phyloP scores from a whole-genome alignment of 2,888 invertebrate genomes.

The Rotaria macrura region DNA sequence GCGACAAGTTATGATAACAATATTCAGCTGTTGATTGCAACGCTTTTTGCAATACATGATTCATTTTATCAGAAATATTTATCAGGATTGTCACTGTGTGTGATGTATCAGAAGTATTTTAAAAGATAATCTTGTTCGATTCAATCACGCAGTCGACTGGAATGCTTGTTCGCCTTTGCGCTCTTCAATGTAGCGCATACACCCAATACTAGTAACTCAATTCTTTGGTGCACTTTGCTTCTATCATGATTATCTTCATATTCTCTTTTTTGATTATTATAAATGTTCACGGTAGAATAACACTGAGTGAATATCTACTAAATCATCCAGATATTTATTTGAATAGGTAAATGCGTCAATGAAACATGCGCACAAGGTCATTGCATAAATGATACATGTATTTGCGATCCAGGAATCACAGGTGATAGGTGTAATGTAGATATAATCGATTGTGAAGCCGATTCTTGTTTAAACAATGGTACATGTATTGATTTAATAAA shows the following conservation, averaged over 20 bases:
- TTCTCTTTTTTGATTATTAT: neutral
- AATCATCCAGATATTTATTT: neutral
- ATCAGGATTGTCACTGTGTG: too few relatives aligned
- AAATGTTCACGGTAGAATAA: neutral
- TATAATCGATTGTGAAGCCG: neutral
- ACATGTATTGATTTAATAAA: neutral
- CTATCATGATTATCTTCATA: neutral
- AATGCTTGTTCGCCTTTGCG: neutral
- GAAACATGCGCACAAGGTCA: neutral
- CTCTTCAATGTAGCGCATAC: too few relatives aligned
- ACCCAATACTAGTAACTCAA: too few relatives aligned
- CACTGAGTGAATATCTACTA: neutral
- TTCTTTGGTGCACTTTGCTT: neutral
- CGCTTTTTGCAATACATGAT: too few relatives aligned
- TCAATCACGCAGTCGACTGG: neutral
- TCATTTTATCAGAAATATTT: too few relatives aligned
- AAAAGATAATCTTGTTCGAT: neutral
- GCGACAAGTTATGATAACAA: too few relatives aligned
- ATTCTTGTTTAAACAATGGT: neutral
- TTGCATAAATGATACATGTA: neutral
- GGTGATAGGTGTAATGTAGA: neutral
- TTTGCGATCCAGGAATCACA: neutral
- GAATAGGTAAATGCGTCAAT: neutral
- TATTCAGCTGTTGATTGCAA: too few relatives aligned
- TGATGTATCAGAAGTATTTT: neutral